Conservation (phyloP, 2,113 vertebrate species). For the Scomber scombrus region DNA sequence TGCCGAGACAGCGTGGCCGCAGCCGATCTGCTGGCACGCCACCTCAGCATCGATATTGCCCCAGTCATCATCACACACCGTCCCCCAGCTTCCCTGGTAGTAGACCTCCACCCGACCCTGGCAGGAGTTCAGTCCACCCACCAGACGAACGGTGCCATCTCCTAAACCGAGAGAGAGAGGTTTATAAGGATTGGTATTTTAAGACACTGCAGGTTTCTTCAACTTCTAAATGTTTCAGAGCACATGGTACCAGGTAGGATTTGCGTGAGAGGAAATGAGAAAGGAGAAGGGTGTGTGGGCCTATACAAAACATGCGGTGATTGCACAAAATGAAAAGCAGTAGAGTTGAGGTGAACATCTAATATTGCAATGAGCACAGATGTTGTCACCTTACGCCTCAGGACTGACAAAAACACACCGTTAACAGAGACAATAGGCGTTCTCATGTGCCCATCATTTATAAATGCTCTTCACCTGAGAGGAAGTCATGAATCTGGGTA, state of each 20-base stretch:
- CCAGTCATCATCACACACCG: constrained; percentile 97
- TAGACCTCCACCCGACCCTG: constrained; percentile 95
- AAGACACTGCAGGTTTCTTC: background rate
- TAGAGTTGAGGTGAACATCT: constrained; percentile 29
- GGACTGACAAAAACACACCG: constrained; percentile 41
- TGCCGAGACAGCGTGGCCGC: constrained; percentile 86
- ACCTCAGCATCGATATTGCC: constrained; percentile 87
- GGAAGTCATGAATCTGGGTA: constrained; percentile 8
- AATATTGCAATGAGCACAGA: constrained; percentile 19
- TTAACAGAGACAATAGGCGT: constrained; percentile 49
- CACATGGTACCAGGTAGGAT: background rate
- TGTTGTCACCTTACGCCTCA: constrained; percentile 37
- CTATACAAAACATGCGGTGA: constrained; percentile 4
- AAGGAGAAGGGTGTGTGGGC: constrained; percentile 32
- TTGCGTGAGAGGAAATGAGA: constrained; percentile 3
- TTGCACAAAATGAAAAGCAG: background rate
- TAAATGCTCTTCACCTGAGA: constrained; percentile 19
- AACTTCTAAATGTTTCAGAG: background rate
- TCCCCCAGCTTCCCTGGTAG: constrained; percentile 92
- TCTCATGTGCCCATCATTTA: constrained; percentile 65
- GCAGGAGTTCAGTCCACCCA: constrained; percentile 86
- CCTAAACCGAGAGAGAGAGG: constrained; percentile 76
- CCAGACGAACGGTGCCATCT: constrained; percentile 90
- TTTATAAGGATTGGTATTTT: constrained; percentile 1
- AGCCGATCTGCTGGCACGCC: constrained; percentile 92